Evolutionary conservation across 2,797 vertebrate genomes (phyloP).

Genomic region (Lagodon rhomboides): DNA sequence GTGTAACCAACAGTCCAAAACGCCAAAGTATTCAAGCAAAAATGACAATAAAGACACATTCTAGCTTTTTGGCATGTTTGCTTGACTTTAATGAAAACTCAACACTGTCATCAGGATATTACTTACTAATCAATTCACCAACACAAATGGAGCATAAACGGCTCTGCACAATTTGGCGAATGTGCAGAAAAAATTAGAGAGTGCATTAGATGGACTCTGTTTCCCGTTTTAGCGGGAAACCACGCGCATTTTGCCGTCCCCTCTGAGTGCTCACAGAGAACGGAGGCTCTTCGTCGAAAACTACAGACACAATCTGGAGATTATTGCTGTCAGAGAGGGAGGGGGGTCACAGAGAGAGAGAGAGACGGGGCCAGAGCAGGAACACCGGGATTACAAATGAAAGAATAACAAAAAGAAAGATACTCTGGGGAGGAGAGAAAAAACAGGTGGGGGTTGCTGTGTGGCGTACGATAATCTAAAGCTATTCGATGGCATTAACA

Average conservation of each 20-base stretch:
- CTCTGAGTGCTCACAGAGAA: constrained; percentile 4
- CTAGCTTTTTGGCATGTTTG: neutral
- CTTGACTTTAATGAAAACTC: neutral
- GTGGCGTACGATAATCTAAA: constrained; percentile 76
- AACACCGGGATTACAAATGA: constrained; percentile 22
- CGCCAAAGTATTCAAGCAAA: neutral
- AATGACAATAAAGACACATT: neutral
- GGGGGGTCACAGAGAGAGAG: neutral
- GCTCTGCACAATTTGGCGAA: neutral
- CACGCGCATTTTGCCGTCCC: neutral
- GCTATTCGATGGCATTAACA: constrained; percentile 80
- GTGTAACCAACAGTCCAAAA: no score
- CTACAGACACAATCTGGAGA: constrained; percentile 48
- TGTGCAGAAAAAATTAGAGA: neutral
- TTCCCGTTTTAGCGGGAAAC: neutral
- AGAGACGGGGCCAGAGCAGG: constrained; percentile 8
- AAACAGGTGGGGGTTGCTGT: constrained; percentile 66
- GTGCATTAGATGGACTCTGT: neutral
- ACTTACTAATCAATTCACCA: neutral
- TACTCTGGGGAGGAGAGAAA: constrained; percentile 41
- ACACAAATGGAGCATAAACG: neutral
- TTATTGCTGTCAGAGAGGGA: constrained; percentile 18
- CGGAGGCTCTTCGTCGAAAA: constrained; percentile 41
- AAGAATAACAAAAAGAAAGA: constrained; percentile 42
- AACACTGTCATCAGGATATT: neutral